Percentiles rank a stretch among this genome's conserved stretches.
These are phyloP conservation scores for Trichosurus vulpecula DNA, from an alignment of 2,797 vertebrate species.

Conservation along the genomic window DNA sequence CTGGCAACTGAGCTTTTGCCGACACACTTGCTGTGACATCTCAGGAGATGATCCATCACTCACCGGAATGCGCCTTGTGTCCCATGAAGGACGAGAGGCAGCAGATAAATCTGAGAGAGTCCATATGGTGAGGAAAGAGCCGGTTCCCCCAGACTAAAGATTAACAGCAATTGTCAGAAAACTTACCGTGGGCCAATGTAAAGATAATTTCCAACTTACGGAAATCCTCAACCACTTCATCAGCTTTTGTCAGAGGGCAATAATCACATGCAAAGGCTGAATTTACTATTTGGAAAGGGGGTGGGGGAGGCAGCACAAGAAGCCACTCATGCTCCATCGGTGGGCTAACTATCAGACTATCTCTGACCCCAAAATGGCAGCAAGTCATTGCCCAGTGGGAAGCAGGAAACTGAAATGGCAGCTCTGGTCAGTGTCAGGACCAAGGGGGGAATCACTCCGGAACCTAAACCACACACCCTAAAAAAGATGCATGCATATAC, in stretches of 20 bases:
- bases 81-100: slow-evolving; percentile 80
- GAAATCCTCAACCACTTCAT: slow-evolving; percentile 70
- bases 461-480: neutral
- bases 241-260: slow-evolving; percentile 62
- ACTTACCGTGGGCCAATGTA: slow-evolving; percentile 71
- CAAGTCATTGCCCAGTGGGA: slow-evolving; percentile 49
- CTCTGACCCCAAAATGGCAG: slow-evolving; percentile 60
- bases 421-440: slow-evolving; percentile 57
- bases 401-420: slow-evolving; percentile 28
- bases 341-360: neutral
- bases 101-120: slow-evolving; percentile 75
- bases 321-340: neutral
- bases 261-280: slow-evolving; percentile 50
- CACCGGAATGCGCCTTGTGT: slow-evolving; percentile 65
- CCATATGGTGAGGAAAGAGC: slow-evolving; percentile 76
- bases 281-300: slow-evolving; percentile 33
- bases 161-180: slow-evolving; percentile 79
- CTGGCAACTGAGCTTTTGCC: slow-evolving; percentile 46
- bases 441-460: slow-evolving; percentile 43
- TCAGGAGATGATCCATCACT: slow-evolving; percentile 67
- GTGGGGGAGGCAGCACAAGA: neutral
- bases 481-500: neutral
- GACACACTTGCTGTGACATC: slow-evolving; percentile 20
- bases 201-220: slow-evolving; percentile 77
- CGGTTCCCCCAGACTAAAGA: slow-evolving; percentile 56